Percentiles rank a stretch among this genome's conserved stretches.
phyloP scores from a whole-genome alignment of 1,140 invertebrate species.

The Bombus turneri region DNA sequence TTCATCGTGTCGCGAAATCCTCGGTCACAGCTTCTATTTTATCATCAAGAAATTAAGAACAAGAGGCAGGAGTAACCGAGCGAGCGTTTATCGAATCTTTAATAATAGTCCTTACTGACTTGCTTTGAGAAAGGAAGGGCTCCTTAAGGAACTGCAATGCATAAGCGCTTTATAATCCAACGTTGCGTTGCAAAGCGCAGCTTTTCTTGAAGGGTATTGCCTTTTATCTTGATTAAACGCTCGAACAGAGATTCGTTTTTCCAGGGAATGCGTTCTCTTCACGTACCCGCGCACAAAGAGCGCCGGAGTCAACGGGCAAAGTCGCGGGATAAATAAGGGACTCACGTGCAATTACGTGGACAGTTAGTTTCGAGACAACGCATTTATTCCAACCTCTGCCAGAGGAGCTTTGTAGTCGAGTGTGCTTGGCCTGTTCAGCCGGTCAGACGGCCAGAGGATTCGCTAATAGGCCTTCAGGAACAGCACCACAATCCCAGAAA shows the following conservation, averaged over 20 bases:
- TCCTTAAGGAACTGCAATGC: not conserved
- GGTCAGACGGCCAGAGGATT: constrained; percentile 51
- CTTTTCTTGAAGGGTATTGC: constrained; percentile 17
- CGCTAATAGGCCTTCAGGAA: constrained; percentile 64
- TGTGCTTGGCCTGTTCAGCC: constrained; percentile 18
- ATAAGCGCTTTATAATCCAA: not conserved
- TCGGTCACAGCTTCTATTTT: not conserved
- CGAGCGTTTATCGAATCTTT: constrained; percentile 19
- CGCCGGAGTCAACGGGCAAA: not conserved
- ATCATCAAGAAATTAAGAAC: not conserved
- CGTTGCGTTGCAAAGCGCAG: not conserved
- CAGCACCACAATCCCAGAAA: constrained; percentile 47
- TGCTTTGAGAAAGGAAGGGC: not conserved
- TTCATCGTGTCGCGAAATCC: not conserved
- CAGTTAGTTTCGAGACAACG: constrained; percentile 59
- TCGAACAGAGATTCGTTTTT: constrained; percentile 35
- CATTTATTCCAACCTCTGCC: constrained; percentile 49
- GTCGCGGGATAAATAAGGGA: constrained; percentile 51
- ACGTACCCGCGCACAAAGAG: not conserved
- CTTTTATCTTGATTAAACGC: constrained; percentile 47
- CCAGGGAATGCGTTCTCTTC: not conserved
- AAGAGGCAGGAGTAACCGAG: not conserved
- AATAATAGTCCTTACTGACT: not conserved
- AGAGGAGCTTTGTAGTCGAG: constrained; percentile 47
- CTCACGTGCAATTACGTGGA: constrained; percentile 58